Evolutionary conservation across 92 coral and sea anemone species (phyloP).

Genomic region (Micromussa lordhowensis): DNA sequence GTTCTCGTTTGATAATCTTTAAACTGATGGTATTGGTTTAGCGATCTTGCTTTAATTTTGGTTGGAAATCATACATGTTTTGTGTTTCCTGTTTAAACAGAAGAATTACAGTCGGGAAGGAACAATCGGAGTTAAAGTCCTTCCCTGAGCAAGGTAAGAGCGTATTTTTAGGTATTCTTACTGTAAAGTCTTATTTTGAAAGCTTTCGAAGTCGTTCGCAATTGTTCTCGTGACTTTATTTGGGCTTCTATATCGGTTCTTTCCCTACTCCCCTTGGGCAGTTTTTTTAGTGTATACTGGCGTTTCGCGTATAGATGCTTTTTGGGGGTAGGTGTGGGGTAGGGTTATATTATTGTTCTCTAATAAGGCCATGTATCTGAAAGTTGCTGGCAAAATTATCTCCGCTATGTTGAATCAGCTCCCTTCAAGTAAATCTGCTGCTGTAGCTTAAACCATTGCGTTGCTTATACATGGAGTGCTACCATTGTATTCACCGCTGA

Average conservation of each 20-base stretch:
- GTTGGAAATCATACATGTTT: not conserved
- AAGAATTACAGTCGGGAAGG: slow-evolving; percentile 29
- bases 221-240: not conserved
- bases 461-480: too few species aligned
- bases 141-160: not conserved
- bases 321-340: too few species aligned
- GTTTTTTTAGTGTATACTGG: too few species aligned
- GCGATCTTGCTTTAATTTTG: not conserved
- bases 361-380: too few species aligned
- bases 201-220: not conserved
- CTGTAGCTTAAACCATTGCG: too few species aligned
- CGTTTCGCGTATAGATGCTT: too few species aligned
- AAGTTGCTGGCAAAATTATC: too few species aligned
- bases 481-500: too few species aligned
- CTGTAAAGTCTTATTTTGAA: not conserved
- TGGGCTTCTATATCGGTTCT: not conserved
- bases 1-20: not conserved
- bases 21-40: not conserved
- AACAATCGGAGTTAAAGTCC: slow-evolving; percentile 26
- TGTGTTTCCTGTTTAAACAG: slow-evolving; percentile 3
- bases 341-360: too few species aligned
- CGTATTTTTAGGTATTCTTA: not conserved
- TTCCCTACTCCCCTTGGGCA: too few species aligned
- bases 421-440: too few species aligned
- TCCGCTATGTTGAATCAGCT: too few species aligned